These are phyloP conservation scores for Lordiphosa clarofinis DNA, from an alignment of 1,140 invertebrate genomes.

Conservation along the genomic window DNA sequence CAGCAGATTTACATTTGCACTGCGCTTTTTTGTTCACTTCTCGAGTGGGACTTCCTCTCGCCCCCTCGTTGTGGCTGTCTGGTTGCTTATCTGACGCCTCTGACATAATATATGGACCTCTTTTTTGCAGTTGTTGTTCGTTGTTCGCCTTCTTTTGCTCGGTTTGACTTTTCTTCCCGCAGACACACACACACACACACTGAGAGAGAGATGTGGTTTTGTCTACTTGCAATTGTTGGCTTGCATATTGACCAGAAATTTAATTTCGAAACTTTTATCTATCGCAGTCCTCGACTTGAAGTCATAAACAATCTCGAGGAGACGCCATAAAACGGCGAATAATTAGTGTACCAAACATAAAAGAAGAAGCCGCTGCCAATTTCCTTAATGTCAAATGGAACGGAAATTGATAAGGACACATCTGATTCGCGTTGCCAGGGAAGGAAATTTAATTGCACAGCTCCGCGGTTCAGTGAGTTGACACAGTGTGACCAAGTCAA, in stretches of 20 bases:
- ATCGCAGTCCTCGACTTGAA: background rate
- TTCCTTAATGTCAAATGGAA: slow-evolving; percentile 61
- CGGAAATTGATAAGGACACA: slow-evolving; percentile 64
- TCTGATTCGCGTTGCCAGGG: slow-evolving; percentile 39
- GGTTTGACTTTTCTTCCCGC: slow-evolving; percentile 45
- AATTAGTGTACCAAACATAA: slow-evolving; percentile 33
- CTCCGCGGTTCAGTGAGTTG: slow-evolving; percentile 4
- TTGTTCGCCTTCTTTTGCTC: background rate
- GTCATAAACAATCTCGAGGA: slow-evolving; percentile 31
- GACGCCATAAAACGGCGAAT: slow-evolving; percentile 35
- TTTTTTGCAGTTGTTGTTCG: slow-evolving; percentile 32
- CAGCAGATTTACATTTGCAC: slow-evolving; percentile 63
- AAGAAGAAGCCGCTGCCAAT: slow-evolving; percentile 28
- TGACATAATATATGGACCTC: slow-evolving; percentile 70
- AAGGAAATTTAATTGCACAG: slow-evolving; percentile 48
- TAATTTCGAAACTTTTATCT: slow-evolving; percentile 5
- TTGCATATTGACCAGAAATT: slow-evolving; percentile 7
- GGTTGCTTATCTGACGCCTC: slow-evolving; percentile 66
- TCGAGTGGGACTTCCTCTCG: background rate
- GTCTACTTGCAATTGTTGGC: slow-evolving; percentile 5
- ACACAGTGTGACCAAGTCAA: no score
- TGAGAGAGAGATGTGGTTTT: slow-evolving; percentile 36
- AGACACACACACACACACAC: no score
- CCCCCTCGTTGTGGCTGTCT: slow-evolving; percentile 26
- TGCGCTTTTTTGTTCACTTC: slow-evolving; percentile 21